Conservation (phyloP, 2,113 vertebrate species). For the Brachypteracias leptosomus region DNA sequence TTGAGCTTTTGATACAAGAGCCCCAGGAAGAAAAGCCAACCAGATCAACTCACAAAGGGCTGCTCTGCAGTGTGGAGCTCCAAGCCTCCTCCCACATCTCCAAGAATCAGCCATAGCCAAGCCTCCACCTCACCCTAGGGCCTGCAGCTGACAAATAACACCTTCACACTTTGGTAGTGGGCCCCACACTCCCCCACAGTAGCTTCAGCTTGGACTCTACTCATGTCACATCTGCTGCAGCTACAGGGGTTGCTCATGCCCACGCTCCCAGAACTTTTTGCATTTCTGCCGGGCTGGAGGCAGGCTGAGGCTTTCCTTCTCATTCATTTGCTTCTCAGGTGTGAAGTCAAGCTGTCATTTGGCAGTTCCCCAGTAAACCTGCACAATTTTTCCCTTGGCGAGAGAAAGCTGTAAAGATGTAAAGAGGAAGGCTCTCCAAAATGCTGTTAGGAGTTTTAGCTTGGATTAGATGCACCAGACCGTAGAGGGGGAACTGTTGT, state of each 20-base stretch:
- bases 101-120: neutral
- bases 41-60: neutral
- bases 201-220: neutral
- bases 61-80: neutral
- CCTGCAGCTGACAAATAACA: neutral
- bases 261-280: neutral
- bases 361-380: constrained; percentile 21
- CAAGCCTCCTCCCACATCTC: neutral
- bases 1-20: neutral
- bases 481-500: neutral
- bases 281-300: neutral
- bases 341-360: constrained; percentile 43
- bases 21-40: neutral
- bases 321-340: constrained; percentile 52
- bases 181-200: neutral
- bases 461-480: neutral
- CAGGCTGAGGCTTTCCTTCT: constrained; percentile 16
- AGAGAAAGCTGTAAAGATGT: neutral
- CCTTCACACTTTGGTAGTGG: neutral
- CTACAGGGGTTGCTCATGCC: neutral
- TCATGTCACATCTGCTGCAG: neutral
- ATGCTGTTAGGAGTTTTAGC: neutral
- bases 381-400: neutral
- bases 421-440: neutral
- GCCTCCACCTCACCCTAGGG: neutral